Evolutionary conservation across 2,797 vertebrate species (phyloP), one percentile per base, ranked within the genome.

Genomic region (Vultur gryphus): DNA sequence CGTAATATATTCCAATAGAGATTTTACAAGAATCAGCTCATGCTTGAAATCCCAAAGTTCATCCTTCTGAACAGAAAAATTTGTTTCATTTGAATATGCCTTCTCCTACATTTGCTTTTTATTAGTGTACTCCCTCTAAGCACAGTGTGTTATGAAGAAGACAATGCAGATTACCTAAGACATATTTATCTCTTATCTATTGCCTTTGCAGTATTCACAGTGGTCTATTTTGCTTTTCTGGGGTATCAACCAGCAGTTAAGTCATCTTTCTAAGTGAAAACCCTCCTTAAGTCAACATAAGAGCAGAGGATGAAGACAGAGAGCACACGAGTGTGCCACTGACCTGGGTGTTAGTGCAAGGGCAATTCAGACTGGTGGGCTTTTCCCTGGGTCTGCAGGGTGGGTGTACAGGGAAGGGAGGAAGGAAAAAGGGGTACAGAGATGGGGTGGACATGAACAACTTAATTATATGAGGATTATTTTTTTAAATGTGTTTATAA

Each of bases 31-130:
- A 71, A 58, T 57, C 39, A 52, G 20, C 51, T 93, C 76, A 84
- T 54, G 69, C 77, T 54, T 84, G 57, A 57, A 46, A 76, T 76
- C 52, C 72, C 77, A 65, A 58, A 93, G 90, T 72, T 80, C 78
- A 69, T 28, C 37, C 51, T 59, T 35, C 59, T 78, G 39, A 87
- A 84, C 2, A 65, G 61, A 49, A 75, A 54, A 49, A 69, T 49
- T 66, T 84, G 59, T 75, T 93, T 61, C 62, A 58, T 78, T 89
- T 79, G 41, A 83, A 71, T 71, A 72, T n/a, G 41, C 46, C 46
- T 31, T 57, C 55, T 73, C 75, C 81, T 78, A 39, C 35, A 35
- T 58, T 19, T 85, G n/a, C 48, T 83, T 90, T 90, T 87, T 87
- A 78, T 90, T 85, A 86, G 51, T 16, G 16, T 59, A 57, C 31